Percentiles rank a stretch among this genome's conserved stretches.
Conservation (phyloP, 2,113 vertebrate species). For the Sylvicapra grimmia region DNA sequence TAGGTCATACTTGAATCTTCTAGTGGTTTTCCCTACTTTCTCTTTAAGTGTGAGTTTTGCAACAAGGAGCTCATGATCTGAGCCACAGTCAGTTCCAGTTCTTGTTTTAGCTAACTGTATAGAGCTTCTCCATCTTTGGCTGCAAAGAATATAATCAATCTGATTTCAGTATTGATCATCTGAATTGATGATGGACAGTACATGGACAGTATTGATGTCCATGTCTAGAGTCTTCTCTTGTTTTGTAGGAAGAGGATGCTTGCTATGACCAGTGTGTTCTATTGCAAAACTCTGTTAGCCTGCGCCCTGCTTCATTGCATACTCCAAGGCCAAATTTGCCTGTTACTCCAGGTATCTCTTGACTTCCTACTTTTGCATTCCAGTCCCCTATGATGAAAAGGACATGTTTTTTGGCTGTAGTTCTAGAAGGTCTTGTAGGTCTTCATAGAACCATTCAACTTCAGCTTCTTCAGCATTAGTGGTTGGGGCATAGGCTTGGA, state of each 20-base stretch:
- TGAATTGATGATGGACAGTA: neutral
- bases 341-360: neutral
- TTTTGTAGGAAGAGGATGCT: neutral
- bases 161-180: neutral
- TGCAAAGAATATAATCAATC: neutral
- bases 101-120: neutral
- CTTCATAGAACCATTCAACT: neutral
- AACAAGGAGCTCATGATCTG: neutral
- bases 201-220: neutral
- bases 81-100: neutral
- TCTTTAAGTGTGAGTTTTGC: neutral
- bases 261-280: neutral
- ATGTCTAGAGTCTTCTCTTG: neutral
- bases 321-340: neutral
- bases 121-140: neutral
- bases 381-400: neutral
- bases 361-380: neutral
- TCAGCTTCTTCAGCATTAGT: neutral
- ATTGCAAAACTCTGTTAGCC: neutral
- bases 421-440: neutral
- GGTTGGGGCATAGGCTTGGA: neutral
- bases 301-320: neutral
- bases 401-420: neutral
- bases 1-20: neutral
- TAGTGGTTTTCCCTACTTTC: neutral